phyloP scores from a whole-genome alignment of 1,140 invertebrate species.

The Pygmarrhopalites habei region DNA sequence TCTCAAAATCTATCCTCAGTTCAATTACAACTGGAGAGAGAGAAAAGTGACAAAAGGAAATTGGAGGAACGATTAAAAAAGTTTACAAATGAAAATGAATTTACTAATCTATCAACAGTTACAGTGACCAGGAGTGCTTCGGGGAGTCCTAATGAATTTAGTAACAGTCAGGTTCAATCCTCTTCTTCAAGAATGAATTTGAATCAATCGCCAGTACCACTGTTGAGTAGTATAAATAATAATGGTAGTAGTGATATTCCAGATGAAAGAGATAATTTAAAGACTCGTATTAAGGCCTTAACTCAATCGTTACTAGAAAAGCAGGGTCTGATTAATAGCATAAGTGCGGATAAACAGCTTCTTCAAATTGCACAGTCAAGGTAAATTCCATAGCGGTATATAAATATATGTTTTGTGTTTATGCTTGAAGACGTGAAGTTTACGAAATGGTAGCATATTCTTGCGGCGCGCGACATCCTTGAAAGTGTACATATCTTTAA shows the following conservation, averaged over 20 bases:
- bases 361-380: no score
- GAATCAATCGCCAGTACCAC: background rate
- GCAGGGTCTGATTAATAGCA: conserved; percentile 34
- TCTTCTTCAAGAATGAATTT: conserved; percentile 3
- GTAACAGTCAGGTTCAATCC: background rate
- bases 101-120: background rate
- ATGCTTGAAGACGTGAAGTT: no score
- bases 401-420: no score
- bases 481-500: no score
- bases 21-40: conserved; percentile 31
- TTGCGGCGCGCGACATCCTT: no score
- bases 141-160: background rate
- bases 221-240: no score
- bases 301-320: conserved; percentile 34
- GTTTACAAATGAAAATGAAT: conserved; percentile 1
- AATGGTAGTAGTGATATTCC: conserved; percentile 8
- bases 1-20: conserved; percentile 31
- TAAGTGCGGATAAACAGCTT: conserved; percentile 37
- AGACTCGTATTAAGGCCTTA: conserved; percentile 32
- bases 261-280: conserved; percentile 28
- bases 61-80: conserved; percentile 23
- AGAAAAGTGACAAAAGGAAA: conserved; percentile 29
- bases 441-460: no score
- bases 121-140: background rate
- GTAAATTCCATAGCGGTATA: no score